These are phyloP conservation scores for Anguilla megastoma DNA, from an alignment of 2,797 vertebrate species.

Conservation along the genomic window DNA sequence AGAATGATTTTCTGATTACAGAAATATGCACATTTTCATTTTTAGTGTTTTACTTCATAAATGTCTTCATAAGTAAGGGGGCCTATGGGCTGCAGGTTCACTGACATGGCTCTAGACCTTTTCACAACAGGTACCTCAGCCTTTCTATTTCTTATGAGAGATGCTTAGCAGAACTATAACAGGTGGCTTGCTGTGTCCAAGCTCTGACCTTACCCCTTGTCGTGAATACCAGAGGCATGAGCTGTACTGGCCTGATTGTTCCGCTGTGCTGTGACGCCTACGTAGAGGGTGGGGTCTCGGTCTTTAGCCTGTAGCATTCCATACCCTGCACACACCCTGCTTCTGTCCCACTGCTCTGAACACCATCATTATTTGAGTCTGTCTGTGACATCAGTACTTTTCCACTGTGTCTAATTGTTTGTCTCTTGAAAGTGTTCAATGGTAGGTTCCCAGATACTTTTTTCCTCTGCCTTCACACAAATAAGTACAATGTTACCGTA, in stretches of 20 bases:
- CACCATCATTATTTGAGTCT: not conserved
- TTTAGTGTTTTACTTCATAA: not conserved
- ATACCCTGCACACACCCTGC: not conserved
- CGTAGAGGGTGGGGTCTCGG: conserved; percentile 20
- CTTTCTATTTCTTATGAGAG: conserved; percentile 26
- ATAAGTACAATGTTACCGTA: not conserved
- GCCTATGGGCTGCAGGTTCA: not conserved
- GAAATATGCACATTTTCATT: not conserved
- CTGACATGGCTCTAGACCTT: not conserved
- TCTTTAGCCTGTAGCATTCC: not conserved
- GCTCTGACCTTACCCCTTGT: conserved; percentile 50
- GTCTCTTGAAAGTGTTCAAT: not conserved
- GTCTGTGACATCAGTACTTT: not conserved
- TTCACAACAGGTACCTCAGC: not conserved
- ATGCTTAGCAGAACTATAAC: not conserved
- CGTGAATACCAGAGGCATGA: conserved; percentile 45
- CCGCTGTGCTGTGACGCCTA: conserved; percentile 55
- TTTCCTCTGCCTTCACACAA: not conserved
- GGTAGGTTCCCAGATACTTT: not conserved
- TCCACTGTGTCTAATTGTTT: not conserved
- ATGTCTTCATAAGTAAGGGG: not conserved
- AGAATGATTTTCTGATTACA: not conserved
- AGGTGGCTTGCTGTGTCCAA: conserved; percentile 32
- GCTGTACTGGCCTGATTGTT: conserved; percentile 58
- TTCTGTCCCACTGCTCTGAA: not conserved